Conservation (phyloP, 2,113 vertebrate genomes). For the Procapra przewalskii region DNA sequence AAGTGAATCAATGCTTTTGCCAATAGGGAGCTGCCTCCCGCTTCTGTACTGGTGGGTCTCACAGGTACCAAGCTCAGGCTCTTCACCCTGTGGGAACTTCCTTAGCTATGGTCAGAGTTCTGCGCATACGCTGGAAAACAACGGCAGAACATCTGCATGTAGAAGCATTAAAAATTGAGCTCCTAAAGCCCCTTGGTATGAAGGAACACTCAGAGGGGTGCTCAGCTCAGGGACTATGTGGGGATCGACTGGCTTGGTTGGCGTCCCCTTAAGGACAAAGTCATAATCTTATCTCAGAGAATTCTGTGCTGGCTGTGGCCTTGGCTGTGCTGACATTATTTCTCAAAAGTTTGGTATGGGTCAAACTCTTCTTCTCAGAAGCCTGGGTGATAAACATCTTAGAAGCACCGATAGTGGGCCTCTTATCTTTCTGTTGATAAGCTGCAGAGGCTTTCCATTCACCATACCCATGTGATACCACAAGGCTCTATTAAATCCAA, state of each 20-base stretch:
- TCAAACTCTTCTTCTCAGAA: slow-evolving; percentile 8
- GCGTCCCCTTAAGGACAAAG: slow-evolving; percentile 45
- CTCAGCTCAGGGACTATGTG: neutral
- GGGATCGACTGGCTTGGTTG: neutral
- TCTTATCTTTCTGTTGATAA: slow-evolving; percentile 71
- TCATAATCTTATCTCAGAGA: slow-evolving; percentile 70
- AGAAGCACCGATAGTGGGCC: neutral
- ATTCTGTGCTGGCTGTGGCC: slow-evolving; percentile 58
- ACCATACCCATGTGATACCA: slow-evolving; percentile 9
- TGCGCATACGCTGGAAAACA: slow-evolving; percentile 25
- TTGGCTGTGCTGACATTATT: slow-evolving; percentile 68
- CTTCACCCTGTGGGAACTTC: neutral
- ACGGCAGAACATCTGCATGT: neutral
- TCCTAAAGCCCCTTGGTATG: neutral
- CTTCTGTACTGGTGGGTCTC: too few species aligned
- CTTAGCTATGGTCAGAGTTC: neutral
- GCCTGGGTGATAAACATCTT: slow-evolving; percentile 64
- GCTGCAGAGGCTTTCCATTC: slow-evolving; percentile 43
- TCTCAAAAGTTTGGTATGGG: slow-evolving; percentile 58
- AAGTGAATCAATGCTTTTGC: neutral
- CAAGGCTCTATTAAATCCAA: slow-evolving; percentile 6
- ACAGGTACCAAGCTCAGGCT: neutral
- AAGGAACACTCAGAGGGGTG: neutral
- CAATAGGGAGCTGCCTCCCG: neutral
- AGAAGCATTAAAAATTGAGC: neutral